Base-by-base conservation (phyloP, 2,888 invertebrate species). In the Drosophila yooni region DNA sequence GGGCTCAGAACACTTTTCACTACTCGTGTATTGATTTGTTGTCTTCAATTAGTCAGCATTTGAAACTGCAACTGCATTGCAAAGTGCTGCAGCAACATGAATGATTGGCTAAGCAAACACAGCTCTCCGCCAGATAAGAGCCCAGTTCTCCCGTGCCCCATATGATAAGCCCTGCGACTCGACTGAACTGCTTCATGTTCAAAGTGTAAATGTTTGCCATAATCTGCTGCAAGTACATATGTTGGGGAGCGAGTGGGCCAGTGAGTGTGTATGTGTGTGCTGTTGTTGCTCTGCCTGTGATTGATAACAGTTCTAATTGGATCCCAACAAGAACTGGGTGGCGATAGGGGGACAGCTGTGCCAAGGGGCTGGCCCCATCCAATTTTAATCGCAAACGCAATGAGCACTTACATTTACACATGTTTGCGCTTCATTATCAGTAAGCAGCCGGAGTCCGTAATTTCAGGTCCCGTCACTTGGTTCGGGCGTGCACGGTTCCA, bases 321-420 rank as follows among this genome's bases (percentile, higher is more conserved):
- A 83, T 83, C 79, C 79, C 77, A 78, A 76, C 74, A 82, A 79
- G 67, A 64, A 71, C 65, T 15, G 65, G 54, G 46, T 53, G 21
- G 53, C 13, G 51, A 46, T 31, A 46, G 48, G 33, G 38, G 43
- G 60, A 21, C 15, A n/a, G 53, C 11, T 15, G 60, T 34, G 34
- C 15, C 29, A 25, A 63, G 53, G 54, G 59, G 51, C 31, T 70
- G 52, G 50, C 36, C 59, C 54, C 60, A 58, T 51, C 64, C 76
- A 74, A 82, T 72, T 78, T 76, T 87, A 88, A 87, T 83, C 87
- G 76, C 81, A 87, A 87, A 82, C 89, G 75, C 79, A 81, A 79
- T 74, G 78, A 81, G 72, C 74, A 70, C 74, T 88, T 82, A 86
- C 82, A 84, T 78, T 81, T 86, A 87, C 89, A 88, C 72, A 81